Conservation (phyloP, 2,888 invertebrate genomes). For the Galerucella nymphaeae region DNA sequence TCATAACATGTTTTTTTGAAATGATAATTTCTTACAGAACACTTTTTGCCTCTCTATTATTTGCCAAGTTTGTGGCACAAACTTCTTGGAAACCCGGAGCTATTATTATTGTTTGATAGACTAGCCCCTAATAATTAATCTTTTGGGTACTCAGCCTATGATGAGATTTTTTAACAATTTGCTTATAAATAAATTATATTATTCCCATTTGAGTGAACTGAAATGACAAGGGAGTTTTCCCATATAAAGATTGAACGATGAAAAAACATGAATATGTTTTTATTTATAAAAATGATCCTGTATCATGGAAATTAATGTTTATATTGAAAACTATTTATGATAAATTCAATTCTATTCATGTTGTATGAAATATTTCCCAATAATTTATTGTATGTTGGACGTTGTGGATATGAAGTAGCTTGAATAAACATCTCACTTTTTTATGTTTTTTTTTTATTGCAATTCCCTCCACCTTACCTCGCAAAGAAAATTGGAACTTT, state of each 20-base stretch:
- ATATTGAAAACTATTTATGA: slow-evolving; percentile 54
- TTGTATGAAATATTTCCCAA: slow-evolving; percentile 52
- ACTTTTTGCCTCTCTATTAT: no score
- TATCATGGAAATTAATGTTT: slow-evolving; percentile 48
- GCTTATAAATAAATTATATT: neutral
- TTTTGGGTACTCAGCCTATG: neutral
- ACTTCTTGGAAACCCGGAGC: no score
- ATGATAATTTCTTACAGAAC: no score
- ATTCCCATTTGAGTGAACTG: neutral
- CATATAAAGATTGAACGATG: slow-evolving; percentile 28
- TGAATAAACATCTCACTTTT: slow-evolving; percentile 49
- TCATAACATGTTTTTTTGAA: no score
- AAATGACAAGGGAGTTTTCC: neutral
- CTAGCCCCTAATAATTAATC: no score
- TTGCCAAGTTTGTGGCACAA: no score
- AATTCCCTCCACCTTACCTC: neutral
- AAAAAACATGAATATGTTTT: slow-evolving; percentile 10
- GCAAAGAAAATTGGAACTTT: no score
- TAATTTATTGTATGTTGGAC: slow-evolving; percentile 55
- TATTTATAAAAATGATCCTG: slow-evolving; percentile 35
- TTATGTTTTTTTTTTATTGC: slow-evolving; percentile 21
- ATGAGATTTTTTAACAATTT: neutral
- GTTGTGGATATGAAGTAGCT: slow-evolving; percentile 55
- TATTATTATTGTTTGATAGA: no score
- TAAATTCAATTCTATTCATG: slow-evolving; percentile 54